Evolutionary conservation across 2,113 vertebrate genomes (phyloP).

Genomic region (Reinhardtius hippoglossoides): DNA sequence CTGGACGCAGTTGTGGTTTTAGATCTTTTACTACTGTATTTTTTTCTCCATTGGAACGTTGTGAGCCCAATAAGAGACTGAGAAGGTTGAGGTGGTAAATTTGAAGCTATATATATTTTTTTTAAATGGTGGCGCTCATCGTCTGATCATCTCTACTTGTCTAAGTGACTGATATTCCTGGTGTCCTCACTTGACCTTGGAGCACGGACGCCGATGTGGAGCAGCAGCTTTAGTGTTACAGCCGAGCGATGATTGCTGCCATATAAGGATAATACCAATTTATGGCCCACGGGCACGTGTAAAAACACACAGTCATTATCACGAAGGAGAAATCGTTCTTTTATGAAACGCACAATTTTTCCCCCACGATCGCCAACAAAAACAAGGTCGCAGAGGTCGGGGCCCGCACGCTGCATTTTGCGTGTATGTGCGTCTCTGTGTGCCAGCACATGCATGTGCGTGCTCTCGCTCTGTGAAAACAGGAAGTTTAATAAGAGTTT

Average conservation of each 20-base stretch:
- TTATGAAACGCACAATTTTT: constrained; percentile 14
- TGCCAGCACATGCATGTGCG: constrained; percentile 56
- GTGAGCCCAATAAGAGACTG: constrained; percentile 1
- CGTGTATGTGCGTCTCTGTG: constrained; percentile 1
- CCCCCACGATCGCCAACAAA: constrained; percentile 3
- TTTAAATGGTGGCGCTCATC: constrained; percentile 21
- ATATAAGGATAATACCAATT: constrained; percentile 41
- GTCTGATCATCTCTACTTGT: not conserved
- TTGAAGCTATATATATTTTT: constrained; percentile 12
- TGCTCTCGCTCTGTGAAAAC: constrained; percentile 66
- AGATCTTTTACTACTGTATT: constrained; percentile 50
- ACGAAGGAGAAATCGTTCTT: not conserved
- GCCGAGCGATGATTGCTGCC: constrained; percentile 52
- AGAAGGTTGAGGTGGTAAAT: not conserved
- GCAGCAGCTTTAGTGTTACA: constrained; percentile 45
- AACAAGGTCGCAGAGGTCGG: not conserved
- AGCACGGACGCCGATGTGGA: constrained; percentile 31
- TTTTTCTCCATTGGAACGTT: constrained; percentile 28
- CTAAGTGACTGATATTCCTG: constrained; percentile 29
- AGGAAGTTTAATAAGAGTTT: constrained; percentile 81
- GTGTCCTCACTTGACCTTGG: constrained; percentile 68
- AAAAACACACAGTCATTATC: constrained; percentile 20
- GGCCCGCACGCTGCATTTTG: not conserved
- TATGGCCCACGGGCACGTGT: constrained; percentile 31
- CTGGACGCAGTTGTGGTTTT: constrained; percentile 67